Evolutionary conservation across 2,888 invertebrate genomes (phyloP), one percentile per base, ranked within the genome.

Genomic region (Lutraria lutraria): DNA sequence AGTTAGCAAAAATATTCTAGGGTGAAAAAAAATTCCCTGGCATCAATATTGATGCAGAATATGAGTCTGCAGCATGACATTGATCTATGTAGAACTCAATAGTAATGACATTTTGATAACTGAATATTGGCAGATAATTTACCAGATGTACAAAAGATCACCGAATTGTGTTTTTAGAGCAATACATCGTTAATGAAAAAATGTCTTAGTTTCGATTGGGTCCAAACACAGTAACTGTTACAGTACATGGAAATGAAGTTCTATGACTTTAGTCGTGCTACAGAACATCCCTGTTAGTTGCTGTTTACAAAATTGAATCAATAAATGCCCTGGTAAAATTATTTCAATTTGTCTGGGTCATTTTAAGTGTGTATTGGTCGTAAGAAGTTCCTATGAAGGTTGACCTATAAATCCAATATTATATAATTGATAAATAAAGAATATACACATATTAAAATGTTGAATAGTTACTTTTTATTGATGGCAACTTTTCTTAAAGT

Each of bases 101-200:
- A 68, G n/a, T 68, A 68, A 68, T 52, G 83, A 68, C 83, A 63
- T 34, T 60, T 83, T 72, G n/a, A n/a, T 72, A 12, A n/a, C 19
- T 25, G 52, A 52, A 25, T 83, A 83, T 83, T 83, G 83, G 72
- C 83, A 83, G 25, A 83, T 83, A 83, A 83, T 83, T 83, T 83
- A 68, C 63, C 3, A 0, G 25, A n/a, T 68, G 63, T 68, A 25
- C 63, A 68, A 68, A 68, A 25, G 63, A 25, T 68, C 63, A 68
- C 63, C n/a, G 63, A 68, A 68, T 68, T 68, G 63, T 68, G 63
- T 68, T 68, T 68, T 68, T 68, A 25, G 63, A 25, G 25, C 63
- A 68, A 25, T 68, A 25, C 43, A 43, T 43, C 43, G 2, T 43
- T 43, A 43, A 43, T 8, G 43, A 43, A 43, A 2, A 2, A 43